These are phyloP conservation scores for Halocynthia roretzi DNA, from an alignment of 23 tunicate species.

Conservation along the genomic window DNA sequence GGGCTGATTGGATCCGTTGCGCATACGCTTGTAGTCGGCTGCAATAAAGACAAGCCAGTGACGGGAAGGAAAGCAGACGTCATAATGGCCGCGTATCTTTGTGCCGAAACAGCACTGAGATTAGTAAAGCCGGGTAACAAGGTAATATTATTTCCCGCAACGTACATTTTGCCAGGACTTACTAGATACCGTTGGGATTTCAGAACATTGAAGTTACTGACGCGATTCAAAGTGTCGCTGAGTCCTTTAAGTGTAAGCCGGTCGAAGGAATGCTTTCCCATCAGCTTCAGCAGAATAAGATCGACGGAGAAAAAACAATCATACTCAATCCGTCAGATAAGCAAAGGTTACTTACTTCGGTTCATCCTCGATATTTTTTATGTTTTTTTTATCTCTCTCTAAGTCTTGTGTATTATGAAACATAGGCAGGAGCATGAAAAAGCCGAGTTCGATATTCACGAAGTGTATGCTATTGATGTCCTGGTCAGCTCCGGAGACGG, in stretches of 20 bases:
- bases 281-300: conserved; percentile 73
- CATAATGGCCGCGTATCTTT: conserved; percentile 79
- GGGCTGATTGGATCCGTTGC: conserved; percentile 95
- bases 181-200: neutral
- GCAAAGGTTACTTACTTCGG: conserved; percentile 39
- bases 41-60: conserved; percentile 55
- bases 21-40: conserved; percentile 88
- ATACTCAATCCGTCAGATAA: conserved; percentile 92
- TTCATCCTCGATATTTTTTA: neutral
- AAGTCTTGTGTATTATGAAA: neutral
- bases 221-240: conserved; percentile 47
- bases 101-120: conserved; percentile 90
- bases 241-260: conserved; percentile 68
- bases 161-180: neutral
- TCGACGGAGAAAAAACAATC: conserved; percentile 95
- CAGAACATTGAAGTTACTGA: conserved; percentile 77
- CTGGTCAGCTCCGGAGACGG: conserved; percentile 92
- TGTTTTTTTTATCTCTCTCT: neutral
- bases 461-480: conserved; percentile 93
- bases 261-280: conserved; percentile 97
- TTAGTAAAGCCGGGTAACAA: conserved; percentile 83
- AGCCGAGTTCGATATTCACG: conserved; percentile 80
- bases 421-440: conserved; percentile 84
- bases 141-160: conserved; percentile 13
- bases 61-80: conserved; percentile 82